Evolutionary conservation across 2,888 invertebrate species (phyloP), one percentile per base, ranked within the genome.

Genomic region (Gastrophysa polygoni): DNA sequence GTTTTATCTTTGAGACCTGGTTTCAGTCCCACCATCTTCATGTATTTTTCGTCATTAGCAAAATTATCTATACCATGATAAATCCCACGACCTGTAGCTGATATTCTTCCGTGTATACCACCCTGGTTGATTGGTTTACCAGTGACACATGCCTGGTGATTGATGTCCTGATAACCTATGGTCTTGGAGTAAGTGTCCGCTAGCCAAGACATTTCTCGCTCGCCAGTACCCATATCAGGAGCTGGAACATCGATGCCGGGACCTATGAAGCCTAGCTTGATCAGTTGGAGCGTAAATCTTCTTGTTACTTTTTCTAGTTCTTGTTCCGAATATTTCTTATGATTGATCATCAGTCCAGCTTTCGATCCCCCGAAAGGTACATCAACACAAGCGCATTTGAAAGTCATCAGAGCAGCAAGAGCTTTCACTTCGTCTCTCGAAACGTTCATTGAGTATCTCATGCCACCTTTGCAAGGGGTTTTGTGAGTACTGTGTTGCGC

Each of bases 191-290:
- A 99, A 0, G 98, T 98, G 83, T 99, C 98, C 0, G 97, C 95
- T 75, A 98, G 93, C 98, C 98, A 99, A 63, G 94, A 93, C 96
- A 96, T 97, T 83, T 98, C 98, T 20, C 97, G 88, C 78, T 96
- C 96, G 38, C 97, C 94, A 0, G 98, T 98, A 57, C 97, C 98
- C 92, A 98, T 96, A 83, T 98, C 98, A 1, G 98, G 98, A 47
- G 98, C 98, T n/a, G 98, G 98, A n/a, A 98, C 98, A 81, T 98
- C 98, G 59, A 98, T 91, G 64, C 96, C 97, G 59, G 98, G 98
- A 73, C 98, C 96, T 91, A 95, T 93, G 81, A 95, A 96, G 74
- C 95, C 95, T 78, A 98, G 97, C 85, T 98, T 99, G 59, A 96
- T 92, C 74, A 99, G 86, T 81, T 99, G 98, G 71, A 98, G 88